Base-by-base conservation (phyloP, 2,888 invertebrate genomes). In the Oligia latruncula region DNA sequence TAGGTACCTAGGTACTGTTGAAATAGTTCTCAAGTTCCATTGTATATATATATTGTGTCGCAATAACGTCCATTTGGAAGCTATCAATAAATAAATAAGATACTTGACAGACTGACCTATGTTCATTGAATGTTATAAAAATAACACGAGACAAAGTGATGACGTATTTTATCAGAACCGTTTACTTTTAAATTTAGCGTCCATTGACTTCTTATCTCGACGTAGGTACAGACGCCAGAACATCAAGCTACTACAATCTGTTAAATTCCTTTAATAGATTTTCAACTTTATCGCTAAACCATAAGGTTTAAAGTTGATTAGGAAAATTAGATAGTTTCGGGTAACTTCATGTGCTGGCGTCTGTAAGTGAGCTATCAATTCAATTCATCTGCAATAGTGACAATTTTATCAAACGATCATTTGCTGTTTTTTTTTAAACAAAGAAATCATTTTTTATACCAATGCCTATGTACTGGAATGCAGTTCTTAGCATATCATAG, bases 191-290 rank as follows among this genome's bases (percentile, higher is more conserved):
- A 35, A 35, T 35, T 35, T 35, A 35, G 35, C 35, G 29, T 29
- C 29, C 29, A 29, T 40, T 17, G 70, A 43, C n/a, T 65, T 65
- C n/a, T 78, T 84, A 81, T 81, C 84, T 62, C 8, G 2, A 17
- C 5, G 23, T 46, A 64, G 35, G 29, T 49, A 23, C 20, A 2
- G 20, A 23, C 0, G 40, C 40, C 40, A 40, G 40, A 0, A 40
- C 40, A 40, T 40, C 40, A 40, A 40, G 40, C 40, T 40, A 40
- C 5, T 40, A 40, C 40, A 40, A 40, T 6, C 5, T 40, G 5
- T 40, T 40, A 6, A 40, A 40, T 5, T 40, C 0, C 40, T 40
- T 40, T 5, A 40, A 5, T 40, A 40, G 5, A 5, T 40, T 40
- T 40, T 40, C 40, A 5, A 40, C 40, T 40, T 40, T 40, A 40